Conservation (phyloP, 2,113 vertebrate species). For the Struthidea cinerea region DNA sequence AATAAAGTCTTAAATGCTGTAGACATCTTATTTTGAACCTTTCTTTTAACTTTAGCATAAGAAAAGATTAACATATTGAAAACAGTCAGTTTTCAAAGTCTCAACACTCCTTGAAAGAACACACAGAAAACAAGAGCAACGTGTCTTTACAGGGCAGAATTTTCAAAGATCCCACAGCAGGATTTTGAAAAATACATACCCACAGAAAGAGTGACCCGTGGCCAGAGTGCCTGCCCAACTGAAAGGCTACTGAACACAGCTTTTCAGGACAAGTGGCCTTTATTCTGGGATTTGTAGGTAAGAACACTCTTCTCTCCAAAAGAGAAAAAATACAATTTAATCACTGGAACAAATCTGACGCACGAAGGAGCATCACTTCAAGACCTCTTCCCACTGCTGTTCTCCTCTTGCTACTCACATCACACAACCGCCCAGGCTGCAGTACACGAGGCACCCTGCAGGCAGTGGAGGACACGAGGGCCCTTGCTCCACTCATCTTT, state of each 20-base stretch:
- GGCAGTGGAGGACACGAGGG: fast-evolving
- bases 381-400: neutral
- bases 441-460: fast-evolving
- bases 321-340: neutral
- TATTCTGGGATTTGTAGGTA: neutral
- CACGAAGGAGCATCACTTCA: neutral
- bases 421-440: neutral
- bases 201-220: neutral
- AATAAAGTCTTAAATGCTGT: neutral
- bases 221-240: neutral
- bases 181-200: neutral
- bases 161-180: neutral
- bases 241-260: neutral
- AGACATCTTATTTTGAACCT: neutral
- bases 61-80: neutral
- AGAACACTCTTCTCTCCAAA: neutral
- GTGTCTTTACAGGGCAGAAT: neutral
- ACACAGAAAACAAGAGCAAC: neutral
- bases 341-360: neutral
- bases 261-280: neutral
- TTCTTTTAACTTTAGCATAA: neutral
- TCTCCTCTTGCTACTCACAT: neutral
- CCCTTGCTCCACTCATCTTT: neutral
- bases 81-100: neutral
- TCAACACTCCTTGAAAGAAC: neutral